Conservation (phyloP, 2,113 vertebrate genomes). For the Dromiciops gliroides region DNA sequence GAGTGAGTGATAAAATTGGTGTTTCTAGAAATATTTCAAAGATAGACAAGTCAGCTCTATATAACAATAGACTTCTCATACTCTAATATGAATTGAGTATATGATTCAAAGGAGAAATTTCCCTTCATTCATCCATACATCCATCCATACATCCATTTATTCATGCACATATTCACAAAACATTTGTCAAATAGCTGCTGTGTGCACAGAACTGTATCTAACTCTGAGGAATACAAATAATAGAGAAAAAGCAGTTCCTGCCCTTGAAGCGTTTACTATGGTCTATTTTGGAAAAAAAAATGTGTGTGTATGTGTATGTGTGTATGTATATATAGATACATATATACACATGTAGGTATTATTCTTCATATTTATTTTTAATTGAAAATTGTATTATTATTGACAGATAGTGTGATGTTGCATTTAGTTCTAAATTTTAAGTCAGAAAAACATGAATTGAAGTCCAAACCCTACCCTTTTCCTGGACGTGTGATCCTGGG, state of each 20-base stretch:
- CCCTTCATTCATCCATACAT: not conserved
- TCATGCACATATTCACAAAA: not conserved
- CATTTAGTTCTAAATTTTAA: not conserved
- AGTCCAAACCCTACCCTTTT: not conserved
- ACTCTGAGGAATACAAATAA: not conserved
- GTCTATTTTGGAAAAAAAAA: not conserved
- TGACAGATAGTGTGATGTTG: not conserved
- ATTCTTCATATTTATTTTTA: not conserved
- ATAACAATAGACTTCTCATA: not conserved
- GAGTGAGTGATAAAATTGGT: not conserved
- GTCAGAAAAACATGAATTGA: not conserved
- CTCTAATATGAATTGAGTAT: not conserved
- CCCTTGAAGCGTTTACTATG: not conserved
- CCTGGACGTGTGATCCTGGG: not conserved
- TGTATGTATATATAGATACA: too few species aligned
- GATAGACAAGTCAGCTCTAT: not conserved
- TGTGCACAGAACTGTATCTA: not conserved
- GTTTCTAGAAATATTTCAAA: not conserved
- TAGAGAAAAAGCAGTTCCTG: not conserved
- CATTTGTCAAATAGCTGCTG: not conserved
- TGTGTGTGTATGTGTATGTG: not conserved
- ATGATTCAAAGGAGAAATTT: not conserved
- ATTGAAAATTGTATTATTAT: not conserved
- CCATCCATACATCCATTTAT: too few species aligned
- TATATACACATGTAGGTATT: too few species aligned